phyloP scores from a whole-genome alignment of 2,113 vertebrate genomes.

The Tapirus terrestris region DNA sequence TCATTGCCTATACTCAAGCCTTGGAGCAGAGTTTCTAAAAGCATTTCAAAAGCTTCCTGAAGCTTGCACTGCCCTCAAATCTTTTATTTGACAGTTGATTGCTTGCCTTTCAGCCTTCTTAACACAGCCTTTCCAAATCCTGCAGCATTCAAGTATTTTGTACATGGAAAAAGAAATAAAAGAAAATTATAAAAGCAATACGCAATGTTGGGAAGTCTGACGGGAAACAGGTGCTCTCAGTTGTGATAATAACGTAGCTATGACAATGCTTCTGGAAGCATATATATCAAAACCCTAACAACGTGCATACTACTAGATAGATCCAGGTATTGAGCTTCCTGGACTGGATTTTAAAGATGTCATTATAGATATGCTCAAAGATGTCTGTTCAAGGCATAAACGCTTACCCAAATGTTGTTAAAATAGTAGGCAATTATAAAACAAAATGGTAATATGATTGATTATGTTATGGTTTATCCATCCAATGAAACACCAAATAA shows the following conservation, averaged over 20 bases:
- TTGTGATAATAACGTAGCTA: not conserved
- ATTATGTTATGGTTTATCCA: not conserved
- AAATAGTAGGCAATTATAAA: not conserved
- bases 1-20: not conserved
- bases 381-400: not conserved
- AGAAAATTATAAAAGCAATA: not conserved
- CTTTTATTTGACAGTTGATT: not conserved
- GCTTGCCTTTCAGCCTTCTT: not conserved
- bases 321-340: not conserved
- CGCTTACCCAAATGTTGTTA: not conserved
- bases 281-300: not conserved
- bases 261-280: constrained; percentile 1
- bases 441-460: not conserved
- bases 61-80: not conserved
- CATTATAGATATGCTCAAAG: not conserved
- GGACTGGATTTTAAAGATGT: constrained; percentile 19
- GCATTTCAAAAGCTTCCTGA: not conserved
- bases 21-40: not conserved
- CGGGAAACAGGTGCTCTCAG: not conserved
- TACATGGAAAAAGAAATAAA: constrained; percentile 8
- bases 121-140: not conserved
- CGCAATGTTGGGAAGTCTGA: not conserved
- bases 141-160: not conserved
- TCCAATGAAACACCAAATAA: not conserved
- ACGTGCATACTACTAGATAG: not conserved